A percentile compares a stretch with the other conserved stretches of the same genome.
Evolutionary conservation across 1,140 invertebrate species (phyloP).

Genomic region (Magallana ariakensis): DNA sequence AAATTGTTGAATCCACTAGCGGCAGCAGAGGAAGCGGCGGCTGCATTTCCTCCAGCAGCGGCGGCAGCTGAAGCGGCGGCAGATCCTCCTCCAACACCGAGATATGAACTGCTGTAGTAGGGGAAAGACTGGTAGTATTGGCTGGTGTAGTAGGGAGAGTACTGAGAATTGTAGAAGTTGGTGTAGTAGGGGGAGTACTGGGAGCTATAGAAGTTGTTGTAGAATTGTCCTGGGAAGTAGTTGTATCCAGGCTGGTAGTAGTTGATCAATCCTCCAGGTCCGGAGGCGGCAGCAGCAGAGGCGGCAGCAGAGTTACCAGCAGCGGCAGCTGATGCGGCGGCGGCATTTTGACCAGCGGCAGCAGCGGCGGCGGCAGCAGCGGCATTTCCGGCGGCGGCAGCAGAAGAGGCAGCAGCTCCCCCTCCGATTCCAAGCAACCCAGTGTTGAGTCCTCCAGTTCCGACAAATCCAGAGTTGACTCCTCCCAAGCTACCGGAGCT

Average conservation of each 20-base stretch:
- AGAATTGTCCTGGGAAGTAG: neutral
- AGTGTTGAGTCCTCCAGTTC: constrained; percentile 2
- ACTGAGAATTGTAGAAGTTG: neutral
- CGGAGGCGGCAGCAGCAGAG: neutral
- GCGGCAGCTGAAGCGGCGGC: neutral
- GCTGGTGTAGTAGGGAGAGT: neutral
- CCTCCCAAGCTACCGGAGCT: neutral
- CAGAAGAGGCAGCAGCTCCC: neutral
- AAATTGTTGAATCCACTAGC: neutral
- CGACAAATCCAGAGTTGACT: neutral
- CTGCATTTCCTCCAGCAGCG: neutral
- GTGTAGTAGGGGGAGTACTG: neutral
- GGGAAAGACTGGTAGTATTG: neutral
- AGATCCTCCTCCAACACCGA: constrained; percentile 10
- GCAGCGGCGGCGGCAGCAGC: neutral
- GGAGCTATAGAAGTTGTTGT: neutral
- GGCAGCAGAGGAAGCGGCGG: neutral
- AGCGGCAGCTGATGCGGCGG: neutral
- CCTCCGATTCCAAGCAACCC: constrained; percentile 13
- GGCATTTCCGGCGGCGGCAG: neutral
- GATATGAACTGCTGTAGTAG: neutral
- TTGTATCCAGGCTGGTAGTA: neutral
- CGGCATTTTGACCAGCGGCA: neutral
- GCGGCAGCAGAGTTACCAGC: neutral
- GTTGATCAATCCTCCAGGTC: neutral